phyloP scores from a whole-genome alignment of 2,888 invertebrate species.

The Alsophila aescularia region DNA sequence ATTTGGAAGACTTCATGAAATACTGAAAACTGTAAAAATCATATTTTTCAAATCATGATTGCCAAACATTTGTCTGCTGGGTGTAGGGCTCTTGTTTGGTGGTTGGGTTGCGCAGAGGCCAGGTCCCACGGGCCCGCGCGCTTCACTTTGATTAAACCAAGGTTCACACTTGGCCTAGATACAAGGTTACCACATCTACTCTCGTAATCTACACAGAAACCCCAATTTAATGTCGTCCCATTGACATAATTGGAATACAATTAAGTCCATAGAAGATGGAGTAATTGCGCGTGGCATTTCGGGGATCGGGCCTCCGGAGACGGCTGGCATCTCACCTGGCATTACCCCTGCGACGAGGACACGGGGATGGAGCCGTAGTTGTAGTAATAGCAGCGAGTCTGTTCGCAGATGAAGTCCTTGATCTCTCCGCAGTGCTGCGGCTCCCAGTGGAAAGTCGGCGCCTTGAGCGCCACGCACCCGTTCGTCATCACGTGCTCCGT shows the following conservation, averaged over 20 bases:
- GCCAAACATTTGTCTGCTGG: conserved; percentile 68
- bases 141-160: conserved; percentile 53
- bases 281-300: conserved; percentile 73
- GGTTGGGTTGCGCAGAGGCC: conserved; percentile 83
- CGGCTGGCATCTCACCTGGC: conserved; percentile 89
- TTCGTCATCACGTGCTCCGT: conserved; percentile 84
- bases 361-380: conserved; percentile 96
- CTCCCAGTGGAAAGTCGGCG: conserved; percentile 92
- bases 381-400: conserved; percentile 95
- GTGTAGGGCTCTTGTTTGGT: conserved; percentile 85
- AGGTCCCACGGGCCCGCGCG: conserved; percentile 80
- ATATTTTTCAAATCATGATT: conserved; percentile 39
- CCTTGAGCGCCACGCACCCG: conserved; percentile 91
- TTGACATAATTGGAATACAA: conserved; percentile 34
- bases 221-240: conserved; percentile 41
- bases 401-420: conserved; percentile 95
- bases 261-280: conserved; percentile 18
- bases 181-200: conserved; percentile 56
- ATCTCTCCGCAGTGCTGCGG: conserved; percentile 92
- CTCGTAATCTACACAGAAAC: conserved; percentile 48
- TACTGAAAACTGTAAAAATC: conserved; percentile 27
- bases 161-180: conserved; percentile 48
- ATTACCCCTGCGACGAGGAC: conserved; percentile 96
- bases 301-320: conserved; percentile 82
- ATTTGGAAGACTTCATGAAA: conserved; percentile 56